Base-by-base conservation (phyloP, 1,140 invertebrate genomes). In the Magallana angulata region DNA sequence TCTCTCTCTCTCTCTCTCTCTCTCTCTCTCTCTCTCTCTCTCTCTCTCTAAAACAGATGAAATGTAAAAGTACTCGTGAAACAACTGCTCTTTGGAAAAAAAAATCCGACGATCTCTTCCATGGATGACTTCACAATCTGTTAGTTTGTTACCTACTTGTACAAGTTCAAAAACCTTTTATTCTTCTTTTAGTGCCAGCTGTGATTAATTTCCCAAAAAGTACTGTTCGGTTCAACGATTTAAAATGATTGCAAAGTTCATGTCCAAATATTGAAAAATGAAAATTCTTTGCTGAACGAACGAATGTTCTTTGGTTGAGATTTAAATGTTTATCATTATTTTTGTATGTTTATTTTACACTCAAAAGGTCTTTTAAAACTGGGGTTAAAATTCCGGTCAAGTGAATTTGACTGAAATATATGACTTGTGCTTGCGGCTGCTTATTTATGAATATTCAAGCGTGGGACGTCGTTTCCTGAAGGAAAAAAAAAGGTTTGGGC, bases 311-410 rank as follows among this genome's bases (percentile, higher is more conserved):
- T 12, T 24, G 8, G 68, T 76, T 16, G 18, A 64, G 16, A 18
- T 64, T 64, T 64, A 64, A 64, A 71, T 71, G 64, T 76, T 76
- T 24, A 30, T 48, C 36, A 48, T 48, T 24, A 76, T 76, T 76
- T 30, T 30, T 6, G 30, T 36, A 76, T 30, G 36, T 30, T 48
- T 2, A 76, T 76, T 76, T 76, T 71, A 71, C 24, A 11, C 36
- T 48, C 30, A 24, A 18, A 76, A 24, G 9, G 60, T 18, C 60
- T 7, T n/a, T 48, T 64, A 64, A 16, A 64, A 64, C 60, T 64
- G 16, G 60, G 60, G 60, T 64, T 16, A 64, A 64, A 64, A 64
- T 64, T 64, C 60, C 60, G 60, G 60, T 64, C 60, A 64, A 64
- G 60, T 64, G 18, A 18, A 64, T 64, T 64, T 64, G 36, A 48